Conservation (phyloP, 2,797 vertebrate genomes). For the Notamacropus eugenii region DNA sequence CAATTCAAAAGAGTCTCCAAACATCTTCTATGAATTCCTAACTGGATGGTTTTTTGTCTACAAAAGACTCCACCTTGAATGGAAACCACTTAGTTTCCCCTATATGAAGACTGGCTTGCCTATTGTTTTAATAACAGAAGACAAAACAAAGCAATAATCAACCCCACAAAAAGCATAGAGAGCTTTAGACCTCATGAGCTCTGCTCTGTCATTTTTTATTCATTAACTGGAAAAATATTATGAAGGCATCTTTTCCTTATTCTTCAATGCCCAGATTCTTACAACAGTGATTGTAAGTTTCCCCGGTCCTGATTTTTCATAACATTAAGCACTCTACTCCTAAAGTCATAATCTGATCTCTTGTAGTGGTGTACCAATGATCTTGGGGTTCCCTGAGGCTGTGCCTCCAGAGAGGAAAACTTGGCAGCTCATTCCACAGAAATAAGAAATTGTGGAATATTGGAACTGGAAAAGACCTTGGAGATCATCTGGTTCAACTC, state of each 20-base stretch:
- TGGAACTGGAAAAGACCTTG: not conserved
- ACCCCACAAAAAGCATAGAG: not conserved
- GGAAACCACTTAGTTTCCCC: conserved; percentile 1
- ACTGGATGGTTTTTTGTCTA: not conserved
- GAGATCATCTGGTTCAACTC: not conserved
- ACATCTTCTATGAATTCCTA: not conserved
- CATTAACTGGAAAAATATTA: not conserved
- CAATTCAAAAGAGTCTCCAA: not conserved
- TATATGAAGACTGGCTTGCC: not conserved
- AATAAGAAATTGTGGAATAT: not conserved
- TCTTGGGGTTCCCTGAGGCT: not conserved
- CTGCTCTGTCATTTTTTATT: conserved; percentile 29
- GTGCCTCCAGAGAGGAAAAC: not conserved
- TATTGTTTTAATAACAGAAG: conserved; percentile 15
- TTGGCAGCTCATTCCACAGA: not conserved
- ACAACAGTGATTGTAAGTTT: not conserved
- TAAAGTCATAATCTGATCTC: not conserved
- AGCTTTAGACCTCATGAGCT: conserved; percentile 7
- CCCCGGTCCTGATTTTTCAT: conserved; percentile 5
- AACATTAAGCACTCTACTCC: not conserved
- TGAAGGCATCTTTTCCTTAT: not conserved
- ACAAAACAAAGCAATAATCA: conserved; percentile 38
- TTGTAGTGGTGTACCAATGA: not conserved
- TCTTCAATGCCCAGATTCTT: not conserved
- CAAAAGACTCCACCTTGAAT: conserved; percentile 1